These are phyloP conservation scores for Trinectes maculatus DNA, from an alignment of 2,113 vertebrate species.

Conservation along the genomic window DNA sequence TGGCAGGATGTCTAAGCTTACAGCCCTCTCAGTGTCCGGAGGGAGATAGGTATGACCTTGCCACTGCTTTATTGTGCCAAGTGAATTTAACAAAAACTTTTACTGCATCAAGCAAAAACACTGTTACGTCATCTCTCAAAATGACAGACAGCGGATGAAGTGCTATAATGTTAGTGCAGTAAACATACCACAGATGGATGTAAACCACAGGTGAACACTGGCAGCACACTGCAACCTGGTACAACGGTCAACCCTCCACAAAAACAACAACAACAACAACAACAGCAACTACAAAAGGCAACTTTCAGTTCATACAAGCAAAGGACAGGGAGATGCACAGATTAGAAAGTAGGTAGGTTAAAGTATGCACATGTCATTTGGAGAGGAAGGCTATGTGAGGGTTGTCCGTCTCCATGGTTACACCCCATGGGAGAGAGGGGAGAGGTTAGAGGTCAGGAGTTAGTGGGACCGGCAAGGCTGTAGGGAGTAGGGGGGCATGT, in stretches of 20 bases:
- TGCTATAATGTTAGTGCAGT: constrained; percentile 50
- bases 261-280: constrained; percentile 27
- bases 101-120: constrained; percentile 55
- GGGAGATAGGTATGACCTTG: constrained; percentile 64
- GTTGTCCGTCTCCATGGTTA: constrained; percentile 95
- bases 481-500: constrained; percentile 72
- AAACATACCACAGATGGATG: constrained; percentile 63
- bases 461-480: constrained; percentile 80
- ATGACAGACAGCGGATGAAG: constrained; percentile 45
- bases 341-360: constrained; percentile 60
- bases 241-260: constrained; percentile 83
- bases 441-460: constrained; percentile 76
- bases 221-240: constrained; percentile 72
- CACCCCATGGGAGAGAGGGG: constrained; percentile 84
- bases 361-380: constrained; percentile 38
- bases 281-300: constrained; percentile 13
- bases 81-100: constrained; percentile 52
- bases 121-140: constrained; percentile 43
- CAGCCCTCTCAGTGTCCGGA: constrained; percentile 40
- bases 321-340: constrained; percentile 38
- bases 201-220: constrained; percentile 71
- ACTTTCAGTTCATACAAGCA: constrained; percentile 34
- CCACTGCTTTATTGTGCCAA: constrained; percentile 56
- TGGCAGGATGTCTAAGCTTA: constrained; percentile 57
- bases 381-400: constrained; percentile 72